Conservation (phyloP, 2,797 vertebrate species). For the Liparis tanakae region DNA sequence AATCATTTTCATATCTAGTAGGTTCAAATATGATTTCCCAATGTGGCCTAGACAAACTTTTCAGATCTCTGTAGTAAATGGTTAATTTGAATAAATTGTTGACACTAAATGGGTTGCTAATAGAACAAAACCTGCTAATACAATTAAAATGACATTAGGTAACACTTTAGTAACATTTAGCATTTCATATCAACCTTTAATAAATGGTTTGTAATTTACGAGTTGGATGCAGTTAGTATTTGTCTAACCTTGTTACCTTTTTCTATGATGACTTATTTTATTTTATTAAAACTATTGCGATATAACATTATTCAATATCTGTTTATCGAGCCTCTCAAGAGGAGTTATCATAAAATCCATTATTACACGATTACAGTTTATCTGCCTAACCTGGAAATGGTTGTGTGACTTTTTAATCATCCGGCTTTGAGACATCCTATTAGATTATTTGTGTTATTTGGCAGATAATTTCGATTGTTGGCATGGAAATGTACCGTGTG, state of each 20-base stretch:
- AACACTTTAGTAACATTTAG: constrained; percentile 2
- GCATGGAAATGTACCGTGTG: not conserved
- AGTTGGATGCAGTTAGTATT: not conserved
- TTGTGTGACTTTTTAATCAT: not conserved
- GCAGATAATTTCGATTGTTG: not conserved
- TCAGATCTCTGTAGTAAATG: not conserved
- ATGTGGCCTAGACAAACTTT: not conserved
- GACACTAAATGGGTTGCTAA: not conserved
- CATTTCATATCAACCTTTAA: not conserved
- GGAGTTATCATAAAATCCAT: constrained; percentile 1
- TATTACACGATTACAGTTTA: not conserved
- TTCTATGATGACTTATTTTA: not conserved
- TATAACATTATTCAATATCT: not conserved
- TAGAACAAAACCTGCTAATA: not conserved
- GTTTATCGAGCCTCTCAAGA: not conserved
- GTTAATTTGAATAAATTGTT: not conserved
- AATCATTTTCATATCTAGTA: not conserved
- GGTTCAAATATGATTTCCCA: not conserved
- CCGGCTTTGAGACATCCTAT: not conserved
- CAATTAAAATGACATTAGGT: not conserved
- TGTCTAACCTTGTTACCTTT: not conserved
- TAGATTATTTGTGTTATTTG: not conserved
- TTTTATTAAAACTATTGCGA: not conserved
- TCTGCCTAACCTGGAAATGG: not conserved
- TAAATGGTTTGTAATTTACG: not conserved